A percentile compares a stretch with the other conserved stretches of the same genome.
Evolutionary conservation across 1,140 invertebrate genomes (phyloP).

Genomic region (Musca domestica): DNA sequence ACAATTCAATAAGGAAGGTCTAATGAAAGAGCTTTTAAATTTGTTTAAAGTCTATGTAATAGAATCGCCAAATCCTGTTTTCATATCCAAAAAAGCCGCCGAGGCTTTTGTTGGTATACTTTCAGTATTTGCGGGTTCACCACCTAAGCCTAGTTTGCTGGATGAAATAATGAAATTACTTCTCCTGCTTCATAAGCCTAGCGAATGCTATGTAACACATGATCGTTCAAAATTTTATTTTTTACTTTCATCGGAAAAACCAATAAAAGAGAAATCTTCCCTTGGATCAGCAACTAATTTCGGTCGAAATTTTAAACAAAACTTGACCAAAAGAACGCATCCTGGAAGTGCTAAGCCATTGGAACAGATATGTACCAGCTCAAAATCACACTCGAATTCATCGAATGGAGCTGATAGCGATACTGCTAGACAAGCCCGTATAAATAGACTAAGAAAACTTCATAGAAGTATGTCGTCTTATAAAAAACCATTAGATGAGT

Average conservation of each 20-base stretch:
- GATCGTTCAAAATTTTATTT: conserved; percentile 65
- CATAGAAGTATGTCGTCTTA: conserved; percentile 34
- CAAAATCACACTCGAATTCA: neutral
- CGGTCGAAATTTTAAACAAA: conserved; percentile 35
- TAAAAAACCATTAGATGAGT: conserved; percentile 33
- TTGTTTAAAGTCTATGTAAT: conserved; percentile 66
- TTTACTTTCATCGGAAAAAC: conserved; percentile 54
- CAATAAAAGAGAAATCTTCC: conserved; percentile 39
- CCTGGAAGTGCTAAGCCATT: conserved; percentile 17
- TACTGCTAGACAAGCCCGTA: conserved; percentile 35
- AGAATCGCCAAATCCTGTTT: conserved; percentile 57
- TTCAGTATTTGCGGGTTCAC: conserved; percentile 62
- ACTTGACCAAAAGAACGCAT: conserved; percentile 14
- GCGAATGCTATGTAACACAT: conserved; percentile 68
- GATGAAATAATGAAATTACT: conserved; percentile 66
- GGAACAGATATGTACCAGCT: neutral
- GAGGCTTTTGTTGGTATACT: conserved; percentile 63
- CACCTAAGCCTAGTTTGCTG: conserved; percentile 62
- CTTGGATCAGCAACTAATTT: conserved; percentile 30
- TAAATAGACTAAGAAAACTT: conserved; percentile 35
- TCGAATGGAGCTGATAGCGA: conserved; percentile 25
- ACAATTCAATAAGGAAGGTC: conserved; percentile 61
- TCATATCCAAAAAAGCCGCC: conserved; percentile 54
- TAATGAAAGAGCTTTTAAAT: conserved; percentile 62
- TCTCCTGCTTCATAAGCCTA: conserved; percentile 65